phyloP scores from a whole-genome alignment of 2,888 invertebrate species.

The Scotopteryx bipunctaria region DNA sequence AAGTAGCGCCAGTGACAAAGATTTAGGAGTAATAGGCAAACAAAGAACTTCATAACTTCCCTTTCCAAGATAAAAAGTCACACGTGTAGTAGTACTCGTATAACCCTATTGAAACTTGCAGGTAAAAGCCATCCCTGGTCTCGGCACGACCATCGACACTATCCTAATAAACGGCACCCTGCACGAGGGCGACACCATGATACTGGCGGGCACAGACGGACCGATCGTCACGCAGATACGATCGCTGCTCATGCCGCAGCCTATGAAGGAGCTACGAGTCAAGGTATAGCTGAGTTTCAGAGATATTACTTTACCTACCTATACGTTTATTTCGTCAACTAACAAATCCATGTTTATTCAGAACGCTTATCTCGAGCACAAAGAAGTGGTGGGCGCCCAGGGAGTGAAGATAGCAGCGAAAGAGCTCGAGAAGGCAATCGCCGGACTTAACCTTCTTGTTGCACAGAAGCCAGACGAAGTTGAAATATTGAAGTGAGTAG shows the following conservation, averaged over 20 bases:
- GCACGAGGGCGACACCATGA: constrained; percentile 95
- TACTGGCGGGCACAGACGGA: constrained; percentile 98
- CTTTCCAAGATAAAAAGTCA: no score
- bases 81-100: no score
- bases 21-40: no score
- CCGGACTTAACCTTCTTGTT: constrained; percentile 95
- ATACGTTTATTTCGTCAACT: no score
- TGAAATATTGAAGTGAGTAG: constrained; percentile 87
- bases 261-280: constrained; percentile 97
- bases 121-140: constrained; percentile 97
- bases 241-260: constrained; percentile 98
- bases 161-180: constrained; percentile 98
- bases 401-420: constrained; percentile 99
- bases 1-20: no score
- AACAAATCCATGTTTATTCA: constrained; percentile 65
- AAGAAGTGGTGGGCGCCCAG: constrained; percentile 97
- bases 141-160: constrained; percentile 99
- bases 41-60: no score
- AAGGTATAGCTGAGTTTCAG: no score
- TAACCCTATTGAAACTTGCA: no score
- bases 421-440: constrained; percentile 98
- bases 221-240: constrained; percentile 98
- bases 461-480: constrained; percentile 97
- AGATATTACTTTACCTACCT: no score
- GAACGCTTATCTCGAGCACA: constrained; percentile 97